These are phyloP conservation scores for Sinosuthora webbiana DNA, from an alignment of 2,113 vertebrate species.

Conservation along the genomic window DNA sequence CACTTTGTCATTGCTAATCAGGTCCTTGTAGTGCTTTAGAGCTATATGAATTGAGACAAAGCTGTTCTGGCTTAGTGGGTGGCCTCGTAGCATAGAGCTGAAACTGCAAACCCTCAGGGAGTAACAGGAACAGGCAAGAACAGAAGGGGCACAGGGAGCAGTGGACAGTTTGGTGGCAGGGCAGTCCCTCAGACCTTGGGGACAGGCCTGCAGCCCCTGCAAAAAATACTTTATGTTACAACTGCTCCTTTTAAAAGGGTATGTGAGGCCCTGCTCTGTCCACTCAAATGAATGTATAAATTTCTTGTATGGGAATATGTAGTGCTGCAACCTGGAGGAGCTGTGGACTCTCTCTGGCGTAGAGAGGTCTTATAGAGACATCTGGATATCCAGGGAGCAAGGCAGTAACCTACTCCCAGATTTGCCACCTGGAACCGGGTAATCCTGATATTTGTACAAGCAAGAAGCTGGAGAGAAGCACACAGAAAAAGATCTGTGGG, in stretches of 20 bases:
- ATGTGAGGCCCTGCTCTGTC: neutral
- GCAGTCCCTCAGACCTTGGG: neutral
- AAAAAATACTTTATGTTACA: neutral
- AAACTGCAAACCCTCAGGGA: neutral
- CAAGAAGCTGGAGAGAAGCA: neutral
- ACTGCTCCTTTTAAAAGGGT: neutral
- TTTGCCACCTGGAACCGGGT: neutral
- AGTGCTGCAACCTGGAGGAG: neutral
- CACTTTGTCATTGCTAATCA: slow-evolving; percentile 36
- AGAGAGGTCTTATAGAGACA: neutral
- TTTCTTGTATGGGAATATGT: neutral
- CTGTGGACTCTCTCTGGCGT: neutral
- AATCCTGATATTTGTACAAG: neutral
- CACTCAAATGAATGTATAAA: rapidly evolving
- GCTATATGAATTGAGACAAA: slow-evolving; percentile 27
- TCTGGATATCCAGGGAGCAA: neutral
- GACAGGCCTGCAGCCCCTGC: neutral
- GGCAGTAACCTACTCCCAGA: neutral
- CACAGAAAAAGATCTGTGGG: rapidly evolving
- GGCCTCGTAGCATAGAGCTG: neutral
- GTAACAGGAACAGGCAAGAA: neutral
- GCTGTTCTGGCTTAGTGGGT: neutral
- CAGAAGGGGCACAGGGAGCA: neutral
- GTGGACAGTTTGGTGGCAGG: neutral
- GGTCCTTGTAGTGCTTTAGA: neutral